Base-by-base conservation (phyloP, 2,797 vertebrate species). In the Crax fasciolata region DNA sequence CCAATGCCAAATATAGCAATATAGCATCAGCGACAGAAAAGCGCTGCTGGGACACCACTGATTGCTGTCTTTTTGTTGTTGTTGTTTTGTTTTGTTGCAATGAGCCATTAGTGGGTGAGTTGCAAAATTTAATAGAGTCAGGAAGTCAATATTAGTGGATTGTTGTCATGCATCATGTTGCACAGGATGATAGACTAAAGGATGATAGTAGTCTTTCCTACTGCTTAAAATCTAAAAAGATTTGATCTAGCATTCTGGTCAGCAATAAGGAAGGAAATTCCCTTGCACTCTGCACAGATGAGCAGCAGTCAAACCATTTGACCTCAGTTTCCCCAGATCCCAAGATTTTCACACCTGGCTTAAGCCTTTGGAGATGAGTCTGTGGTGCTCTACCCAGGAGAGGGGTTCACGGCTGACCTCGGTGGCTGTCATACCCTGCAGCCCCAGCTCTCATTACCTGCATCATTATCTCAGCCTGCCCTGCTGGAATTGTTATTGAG, bases 381-480 rank as follows among this genome's bases (percentile, higher is more conserved):
- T 27, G 39, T 18, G 41, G 63, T 91, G 44, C 41, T 90, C 25
- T 79, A 52, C 44, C 54, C 35, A 39, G 43, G 38, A 80, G 58
- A 76, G 44, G 65, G 3, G 1, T 41, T 90, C 55, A 41, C 3
- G 3, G 8, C 46, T 95, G 86, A 85, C 54, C 59, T 89, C 28
- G 0, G 0, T 14, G 61, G 54, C 44, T 86, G 32, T 28, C 1
- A 2, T 77, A 49, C 23, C 54, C 54, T 86, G 43, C 81, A 96
- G 71, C 65, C 24, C 13, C 32, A 76, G 30, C 55, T 77, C 54
- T 92, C 89, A 91, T 94, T 96, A 86, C 68, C 32, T 62, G 35
- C 48, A 59, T 88, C 81, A 74, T 92, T 90, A 94, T 93, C 74
- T 57, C 93, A 83, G 78, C 43, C 39, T 90, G 21, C 54, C 65